A percentile compares a stretch with the other conserved stretches of the same genome.
phyloP scores from a whole-genome alignment of 2,797 vertebrate species.

The Fistularia tabacaria region DNA sequence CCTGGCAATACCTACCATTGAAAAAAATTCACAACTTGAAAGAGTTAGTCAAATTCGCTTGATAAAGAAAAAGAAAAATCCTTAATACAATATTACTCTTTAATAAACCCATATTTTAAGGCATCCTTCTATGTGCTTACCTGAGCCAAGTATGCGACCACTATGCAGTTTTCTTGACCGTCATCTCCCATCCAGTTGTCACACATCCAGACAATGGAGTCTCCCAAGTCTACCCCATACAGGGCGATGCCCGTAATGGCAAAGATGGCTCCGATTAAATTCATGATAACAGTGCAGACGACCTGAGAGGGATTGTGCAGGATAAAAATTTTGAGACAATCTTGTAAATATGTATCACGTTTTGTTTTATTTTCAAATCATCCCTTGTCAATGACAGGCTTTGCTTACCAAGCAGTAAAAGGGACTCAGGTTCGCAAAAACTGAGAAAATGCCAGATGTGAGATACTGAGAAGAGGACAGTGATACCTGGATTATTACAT shows the following conservation, averaged over 20 bases:
- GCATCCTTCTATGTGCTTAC: conserved; percentile 10
- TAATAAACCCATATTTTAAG: no score
- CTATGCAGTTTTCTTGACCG: no score
- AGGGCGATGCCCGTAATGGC: not conserved
- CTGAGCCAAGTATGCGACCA: conserved; percentile 37
- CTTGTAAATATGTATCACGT: no score
- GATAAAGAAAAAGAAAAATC: not conserved
- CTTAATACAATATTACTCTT: no score
- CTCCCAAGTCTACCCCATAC: conserved; percentile 1
- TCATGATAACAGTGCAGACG: not conserved
- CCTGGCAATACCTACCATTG: no score
- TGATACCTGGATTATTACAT: not conserved
- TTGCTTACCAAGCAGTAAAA: conserved; percentile 1
- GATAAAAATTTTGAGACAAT: not conserved
- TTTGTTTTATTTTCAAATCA: no score
- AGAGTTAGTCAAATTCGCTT: no score
- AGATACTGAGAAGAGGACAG: not conserved
- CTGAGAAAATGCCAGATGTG: not conserved
- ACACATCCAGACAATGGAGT: no score
- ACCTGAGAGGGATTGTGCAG: not conserved
- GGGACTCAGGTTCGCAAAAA: not conserved
- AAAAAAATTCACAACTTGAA: no score
- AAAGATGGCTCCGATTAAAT: conserved; percentile 1
- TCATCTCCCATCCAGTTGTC: no score
- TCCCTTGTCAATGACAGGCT: not conserved